Percentiles rank a stretch among this genome's conserved stretches.
These are phyloP conservation scores for Eptesicus fuscus DNA, from an alignment of 2,113 vertebrate genomes.

Conservation along the genomic window DNA sequence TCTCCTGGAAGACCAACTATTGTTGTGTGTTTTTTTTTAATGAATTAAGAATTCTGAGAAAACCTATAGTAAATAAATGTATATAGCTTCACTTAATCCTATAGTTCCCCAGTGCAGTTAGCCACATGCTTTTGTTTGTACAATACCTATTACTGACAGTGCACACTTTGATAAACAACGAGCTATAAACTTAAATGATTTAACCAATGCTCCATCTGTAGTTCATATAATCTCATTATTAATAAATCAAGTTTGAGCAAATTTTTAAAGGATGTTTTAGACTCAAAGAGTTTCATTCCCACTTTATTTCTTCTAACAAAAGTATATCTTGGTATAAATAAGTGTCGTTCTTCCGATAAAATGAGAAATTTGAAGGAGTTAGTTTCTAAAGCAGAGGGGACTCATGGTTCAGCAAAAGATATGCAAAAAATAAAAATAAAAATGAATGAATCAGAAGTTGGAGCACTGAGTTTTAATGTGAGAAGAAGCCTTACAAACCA, in stretches of 20 bases:
- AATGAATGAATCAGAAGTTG: neutral
- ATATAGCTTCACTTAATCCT: neutral
- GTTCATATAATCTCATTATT: neutral
- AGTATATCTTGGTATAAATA: neutral
- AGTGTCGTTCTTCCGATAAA: neutral
- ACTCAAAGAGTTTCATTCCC: neutral
- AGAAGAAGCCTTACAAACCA: conserved; percentile 1
- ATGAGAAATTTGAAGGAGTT: neutral
- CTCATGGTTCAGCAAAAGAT: neutral
- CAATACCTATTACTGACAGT: neutral
- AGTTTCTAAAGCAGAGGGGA: neutral
- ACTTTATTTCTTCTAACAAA: neutral
- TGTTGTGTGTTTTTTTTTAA: neutral
- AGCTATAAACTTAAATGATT: neutral
- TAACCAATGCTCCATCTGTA: neutral
- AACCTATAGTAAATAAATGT: neutral
- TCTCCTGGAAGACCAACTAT: neutral
- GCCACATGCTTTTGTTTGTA: neutral
- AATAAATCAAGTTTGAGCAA: neutral
- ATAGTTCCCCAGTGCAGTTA: neutral
- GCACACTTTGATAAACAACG: neutral
- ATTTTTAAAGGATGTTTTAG: neutral
- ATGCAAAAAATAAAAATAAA: neutral
- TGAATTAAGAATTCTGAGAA: neutral
- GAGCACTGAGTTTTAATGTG: neutral